Evolutionary conservation across 2,888 invertebrate genomes (phyloP).

Genomic region (Pammene fasciana): DNA sequence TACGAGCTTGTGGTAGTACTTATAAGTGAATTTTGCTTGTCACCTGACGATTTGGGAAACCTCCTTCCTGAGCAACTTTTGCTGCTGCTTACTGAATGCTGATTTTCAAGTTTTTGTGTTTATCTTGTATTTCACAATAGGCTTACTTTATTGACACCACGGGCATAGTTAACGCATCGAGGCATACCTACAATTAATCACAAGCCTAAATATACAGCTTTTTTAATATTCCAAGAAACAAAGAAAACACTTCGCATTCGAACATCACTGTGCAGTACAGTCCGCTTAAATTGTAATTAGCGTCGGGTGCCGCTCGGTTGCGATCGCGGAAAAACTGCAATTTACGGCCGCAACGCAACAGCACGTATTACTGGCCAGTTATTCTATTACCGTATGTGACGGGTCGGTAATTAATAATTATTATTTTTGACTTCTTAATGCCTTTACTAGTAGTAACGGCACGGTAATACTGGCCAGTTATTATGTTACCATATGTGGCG

Average conservation of each 20-base stretch:
- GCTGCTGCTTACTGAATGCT: too few relatives aligned
- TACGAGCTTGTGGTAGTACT: too few relatives aligned
- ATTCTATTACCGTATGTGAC: constrained; percentile 22
- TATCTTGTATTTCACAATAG: too few relatives aligned
- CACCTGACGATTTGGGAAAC: too few relatives aligned
- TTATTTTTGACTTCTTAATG: too few relatives aligned
- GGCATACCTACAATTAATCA: too few relatives aligned
- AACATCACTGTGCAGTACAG: constrained; percentile 12
- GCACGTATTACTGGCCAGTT: constrained; percentile 23
- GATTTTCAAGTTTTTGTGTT: too few relatives aligned
- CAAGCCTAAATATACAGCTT: not conserved
- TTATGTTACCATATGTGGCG: constrained; percentile 22
- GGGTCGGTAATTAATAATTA: not conserved
- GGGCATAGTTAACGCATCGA: too few relatives aligned
- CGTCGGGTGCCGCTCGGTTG: constrained; percentile 10
- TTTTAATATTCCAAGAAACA: not conserved
- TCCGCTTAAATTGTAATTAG: constrained; percentile 38
- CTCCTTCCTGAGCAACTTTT: too few relatives aligned
- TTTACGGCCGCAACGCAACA: constrained; percentile 34
- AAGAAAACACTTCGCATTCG: too few relatives aligned
- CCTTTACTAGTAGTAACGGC: not conserved
- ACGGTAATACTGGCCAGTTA: constrained; percentile 24
- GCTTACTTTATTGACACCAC: too few relatives aligned
- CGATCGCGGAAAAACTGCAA: constrained; percentile 41
- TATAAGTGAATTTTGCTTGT: too few relatives aligned